phyloP scores from a whole-genome alignment of 2,113 vertebrate genomes.

The Puntigrus tetrazona region DNA sequence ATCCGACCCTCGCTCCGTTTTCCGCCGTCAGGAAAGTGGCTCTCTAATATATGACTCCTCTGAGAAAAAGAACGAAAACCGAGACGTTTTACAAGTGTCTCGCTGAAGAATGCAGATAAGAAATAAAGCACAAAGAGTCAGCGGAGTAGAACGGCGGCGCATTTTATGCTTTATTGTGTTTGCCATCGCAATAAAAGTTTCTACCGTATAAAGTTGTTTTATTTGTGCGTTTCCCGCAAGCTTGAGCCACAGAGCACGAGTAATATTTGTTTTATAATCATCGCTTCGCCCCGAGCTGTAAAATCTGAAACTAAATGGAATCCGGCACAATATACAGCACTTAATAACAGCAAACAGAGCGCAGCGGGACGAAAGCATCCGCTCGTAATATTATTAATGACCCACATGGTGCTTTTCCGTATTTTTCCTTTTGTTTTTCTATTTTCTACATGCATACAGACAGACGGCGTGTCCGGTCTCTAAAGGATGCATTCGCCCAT shows the following conservation, averaged over 20 bases:
- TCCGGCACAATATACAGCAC: constrained; percentile 34
- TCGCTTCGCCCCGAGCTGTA: constrained; percentile 22
- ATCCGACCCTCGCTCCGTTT: constrained; percentile 75
- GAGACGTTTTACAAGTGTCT: constrained; percentile 46
- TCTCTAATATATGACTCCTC: constrained; percentile 39
- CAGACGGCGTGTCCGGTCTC: not conserved
- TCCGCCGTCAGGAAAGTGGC: constrained; percentile 49
- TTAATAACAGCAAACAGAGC: constrained; percentile 38
- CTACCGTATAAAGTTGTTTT: constrained; percentile 45
- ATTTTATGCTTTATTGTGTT: constrained; percentile 17
- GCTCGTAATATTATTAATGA: constrained; percentile 3
- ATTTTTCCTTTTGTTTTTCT: not conserved
- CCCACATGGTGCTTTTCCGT: not conserved
- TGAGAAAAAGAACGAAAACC: constrained; percentile 19
- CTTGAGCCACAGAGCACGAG: constrained; percentile 22
- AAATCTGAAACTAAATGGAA: constrained; percentile 38
- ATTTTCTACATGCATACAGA: not conserved
- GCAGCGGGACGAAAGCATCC: constrained; percentile 3
- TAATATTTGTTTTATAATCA: constrained; percentile 43
- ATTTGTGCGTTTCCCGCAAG: constrained; percentile 33
- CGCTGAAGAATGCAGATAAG: constrained; percentile 44
- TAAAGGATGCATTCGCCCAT: not conserved
- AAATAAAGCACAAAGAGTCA: constrained; percentile 29
- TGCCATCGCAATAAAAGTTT: constrained; percentile 42
- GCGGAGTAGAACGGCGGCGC: not conserved